Conservation (phyloP, 1,140 invertebrate species). For the Cydia amplana region DNA sequence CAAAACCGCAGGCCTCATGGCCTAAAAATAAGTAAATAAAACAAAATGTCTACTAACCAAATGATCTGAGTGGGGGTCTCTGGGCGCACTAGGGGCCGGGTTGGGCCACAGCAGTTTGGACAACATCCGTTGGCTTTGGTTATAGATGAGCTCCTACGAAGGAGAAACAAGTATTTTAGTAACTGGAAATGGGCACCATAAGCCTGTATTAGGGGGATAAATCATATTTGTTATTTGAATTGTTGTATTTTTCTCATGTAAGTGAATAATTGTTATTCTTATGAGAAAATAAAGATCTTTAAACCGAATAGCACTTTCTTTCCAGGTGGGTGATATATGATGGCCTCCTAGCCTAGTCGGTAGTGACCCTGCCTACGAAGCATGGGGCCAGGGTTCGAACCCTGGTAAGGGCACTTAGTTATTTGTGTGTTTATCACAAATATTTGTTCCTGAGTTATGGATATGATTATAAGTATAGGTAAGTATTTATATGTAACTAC, state of each 20-base stretch:
- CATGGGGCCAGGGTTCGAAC: neutral
- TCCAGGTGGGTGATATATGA: conserved; percentile 19
- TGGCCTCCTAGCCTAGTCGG: neutral
- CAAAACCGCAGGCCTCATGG: neutral
- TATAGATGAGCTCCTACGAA: conserved; percentile 79
- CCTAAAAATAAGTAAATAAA: conserved; percentile 42
- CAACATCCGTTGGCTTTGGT: conserved; percentile 78
- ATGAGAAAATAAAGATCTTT: too few species aligned
- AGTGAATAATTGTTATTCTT: too few species aligned
- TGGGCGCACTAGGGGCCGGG: conserved; percentile 74
- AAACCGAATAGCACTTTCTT: conserved; percentile 23
- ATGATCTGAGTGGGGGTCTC: conserved; percentile 77
- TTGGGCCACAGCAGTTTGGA: conserved; percentile 79
- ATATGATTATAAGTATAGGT: neutral
- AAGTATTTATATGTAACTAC: too few species aligned
- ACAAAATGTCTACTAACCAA: conserved; percentile 78
- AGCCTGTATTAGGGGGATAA: conserved; percentile 42
- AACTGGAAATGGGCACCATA: conserved; percentile 59
- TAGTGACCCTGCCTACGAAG: neutral
- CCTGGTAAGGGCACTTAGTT: neutral
- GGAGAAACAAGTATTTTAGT: conserved; percentile 75
- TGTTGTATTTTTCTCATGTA: too few species aligned
- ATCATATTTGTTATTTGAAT: conserved; percentile 7
- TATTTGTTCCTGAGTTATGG: neutral
- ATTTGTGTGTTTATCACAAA: neutral